These are phyloP conservation scores for Latrodectus geometricus DNA, from an alignment of 1,140 invertebrate species.

Conservation along the genomic window DNA sequence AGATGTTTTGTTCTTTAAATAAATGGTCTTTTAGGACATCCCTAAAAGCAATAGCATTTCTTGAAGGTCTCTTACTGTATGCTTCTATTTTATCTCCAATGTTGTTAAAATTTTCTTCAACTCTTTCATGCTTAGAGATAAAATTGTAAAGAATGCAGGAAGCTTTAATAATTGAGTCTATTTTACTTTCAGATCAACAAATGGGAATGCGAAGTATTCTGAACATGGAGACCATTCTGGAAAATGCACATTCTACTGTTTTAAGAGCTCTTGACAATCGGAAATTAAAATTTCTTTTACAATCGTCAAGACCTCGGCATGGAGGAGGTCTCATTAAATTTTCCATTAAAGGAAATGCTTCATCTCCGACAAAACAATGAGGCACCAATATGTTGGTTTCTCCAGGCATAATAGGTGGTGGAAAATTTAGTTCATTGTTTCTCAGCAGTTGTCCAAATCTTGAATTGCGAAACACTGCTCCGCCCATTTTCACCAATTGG, in stretches of 20 bases:
- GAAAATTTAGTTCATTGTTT: no score
- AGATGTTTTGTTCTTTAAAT: no score
- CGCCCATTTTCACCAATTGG: conserved; percentile 71
- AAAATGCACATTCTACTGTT: conserved; percentile 68
- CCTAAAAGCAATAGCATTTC: no score
- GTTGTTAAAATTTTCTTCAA: no score
- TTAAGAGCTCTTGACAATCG: conserved; percentile 66
- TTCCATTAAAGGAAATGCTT: conserved; percentile 69
- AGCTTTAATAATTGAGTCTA: no score
- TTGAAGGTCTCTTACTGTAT: no score
- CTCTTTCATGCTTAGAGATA: no score
- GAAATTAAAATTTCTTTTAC: conserved; percentile 71
- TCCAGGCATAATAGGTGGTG: conserved; percentile 37
- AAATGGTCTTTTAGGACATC: no score
- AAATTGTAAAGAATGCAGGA: no score
- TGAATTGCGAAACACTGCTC: conserved; percentile 66
- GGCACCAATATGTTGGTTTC: conserved; percentile 63
- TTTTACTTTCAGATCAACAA: no score
- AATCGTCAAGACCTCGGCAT: conserved; percentile 63
- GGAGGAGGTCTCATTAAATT: conserved; percentile 70
- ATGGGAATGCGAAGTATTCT: no score
- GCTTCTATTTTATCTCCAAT: no score
- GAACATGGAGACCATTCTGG: conserved; percentile 60
- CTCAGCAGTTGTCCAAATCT: not conserved
- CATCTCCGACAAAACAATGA: conserved; percentile 70